Base-by-base conservation (phyloP, 2,797 vertebrate genomes). In the Buceros bicornis region DNA sequence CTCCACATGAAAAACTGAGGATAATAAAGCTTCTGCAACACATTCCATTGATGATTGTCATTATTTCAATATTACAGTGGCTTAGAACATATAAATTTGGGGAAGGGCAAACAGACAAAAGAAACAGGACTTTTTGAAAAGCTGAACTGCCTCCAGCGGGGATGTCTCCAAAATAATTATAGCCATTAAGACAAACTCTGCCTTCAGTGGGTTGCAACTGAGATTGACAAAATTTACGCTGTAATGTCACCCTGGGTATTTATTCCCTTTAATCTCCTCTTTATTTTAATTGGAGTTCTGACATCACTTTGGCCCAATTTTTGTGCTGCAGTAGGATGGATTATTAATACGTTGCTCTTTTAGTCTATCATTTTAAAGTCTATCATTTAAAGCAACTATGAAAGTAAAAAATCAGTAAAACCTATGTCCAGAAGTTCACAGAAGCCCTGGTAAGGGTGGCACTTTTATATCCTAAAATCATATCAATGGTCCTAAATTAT, bases 301-400 rank as follows among this genome's bases (percentile, higher is more conserved):
- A 43, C 9, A 60, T 86, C 82, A 61, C 15, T 78, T 86, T 60
- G 50, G 79, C 31, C 64, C 43, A 57, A 8, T 51, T 95, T 89
- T 87, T 89, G 19, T 76, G n/a, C 24, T 80, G 33, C 47, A 92
- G 28, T 48, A 80, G 17, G 93, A 67, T 64, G 31, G 13, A 93
- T 96, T 94, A 87, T 95, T 93, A 95, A 87, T 81, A 48, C 24
- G n/a, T 61, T 94, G 24, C 12, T 69, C 16, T 87, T 95, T 74
- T 29, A 86, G 14, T 78, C 82, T 85, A 33, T 33, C 33, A 33
- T 33, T 33, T 33, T 33, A 33, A 94, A 48, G 9, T 65, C 57
- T 77, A 42, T 84, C 94, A 93, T 91, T 96, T 93, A 94, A 93
- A 94, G 33, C 47, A 94, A 82, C 42, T 37, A 18, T 56, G 42